phyloP scores from a whole-genome alignment of 2,797 vertebrate species.

The Danio albolineatus region DNA sequence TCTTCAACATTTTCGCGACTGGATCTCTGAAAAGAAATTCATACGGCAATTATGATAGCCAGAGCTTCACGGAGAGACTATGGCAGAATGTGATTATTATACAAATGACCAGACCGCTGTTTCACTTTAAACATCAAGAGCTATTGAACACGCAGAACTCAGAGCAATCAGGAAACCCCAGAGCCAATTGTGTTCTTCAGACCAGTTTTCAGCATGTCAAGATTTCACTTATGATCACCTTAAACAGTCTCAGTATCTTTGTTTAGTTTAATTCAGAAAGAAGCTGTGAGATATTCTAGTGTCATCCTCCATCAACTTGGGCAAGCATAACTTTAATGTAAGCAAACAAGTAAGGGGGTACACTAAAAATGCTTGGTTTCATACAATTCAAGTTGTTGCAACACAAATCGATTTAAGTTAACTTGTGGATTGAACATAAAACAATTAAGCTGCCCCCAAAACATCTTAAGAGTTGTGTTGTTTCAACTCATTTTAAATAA shows the following conservation, averaged over 20 bases:
- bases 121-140: conserved; percentile 48
- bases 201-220: conserved; percentile 5
- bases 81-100: conserved; percentile 52
- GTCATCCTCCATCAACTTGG: neutral
- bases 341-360: neutral
- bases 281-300: neutral
- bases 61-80: conserved; percentile 43
- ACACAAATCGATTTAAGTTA: too few species aligned
- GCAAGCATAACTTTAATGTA: neutral
- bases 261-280: neutral
- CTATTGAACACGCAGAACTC: conserved; percentile 27
- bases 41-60: conserved; percentile 49
- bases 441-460: too few species aligned
- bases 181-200: conserved; percentile 19
- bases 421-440: too few species aligned
- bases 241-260: neutral
- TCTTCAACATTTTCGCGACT: conserved; percentile 57
- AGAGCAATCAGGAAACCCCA: conserved; percentile 25
- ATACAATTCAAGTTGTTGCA: too few species aligned
- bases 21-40: conserved; percentile 47
- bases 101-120: conserved; percentile 42
- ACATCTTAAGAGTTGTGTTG: too few species aligned
- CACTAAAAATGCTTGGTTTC: too few species aligned
- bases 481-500: too few species aligned
- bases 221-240: neutral